Base-by-base conservation (phyloP, 2,888 invertebrate species). In the Polylopha cassiicola region DNA sequence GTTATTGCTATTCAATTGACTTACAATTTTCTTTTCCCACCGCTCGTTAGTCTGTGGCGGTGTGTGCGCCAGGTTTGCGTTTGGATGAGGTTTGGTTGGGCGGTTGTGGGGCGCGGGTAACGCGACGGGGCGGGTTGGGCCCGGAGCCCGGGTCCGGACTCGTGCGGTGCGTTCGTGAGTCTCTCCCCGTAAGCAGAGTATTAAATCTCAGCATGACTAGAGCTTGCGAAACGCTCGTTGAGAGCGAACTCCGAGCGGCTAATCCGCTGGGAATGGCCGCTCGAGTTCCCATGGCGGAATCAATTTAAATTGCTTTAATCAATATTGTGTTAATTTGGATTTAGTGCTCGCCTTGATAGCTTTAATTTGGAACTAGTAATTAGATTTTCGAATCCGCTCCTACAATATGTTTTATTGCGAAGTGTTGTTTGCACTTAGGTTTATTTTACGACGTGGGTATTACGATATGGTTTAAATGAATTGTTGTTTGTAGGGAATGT, bases 181-280 rank as follows among this genome's bases (percentile, higher is more conserved):
- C 47, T 46, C 33, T 54, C 56, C 50, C 48, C 51, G 56, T 43
- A 51, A 61, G 58, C 61, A 54, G 55, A 57, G 67, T 69, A 75
- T 71, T 79, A 76, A 77, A 77, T 76, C 74, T 67, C 61, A 60
- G 61, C 65, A 65, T 64, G 71, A 68, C 68, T 65, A 54, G 57
- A 50, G 56, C 55, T 61, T 55, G 61, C 48, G 51, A 63, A 65
- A 64, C 63, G 50, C 54, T 53, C 55, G 58, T 53, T 52, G 53
- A 48, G 50, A 58, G 50, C 58, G 55, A n/a, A n/a, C n/a, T n/a
- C n/a, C n/a, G n/a, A 57, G 58, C 44, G 56, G 51, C 54, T 55
- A 59, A 62, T 70, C 65, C 61, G 53, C 58, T 64, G 63, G 62
- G 68, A 68, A 72, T 60, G 55, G 62, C 51, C 56, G 39, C 44